Evolutionary conservation across 2,113 vertebrate genomes (phyloP).

Genomic region (Orthonyx spaldingii): DNA sequence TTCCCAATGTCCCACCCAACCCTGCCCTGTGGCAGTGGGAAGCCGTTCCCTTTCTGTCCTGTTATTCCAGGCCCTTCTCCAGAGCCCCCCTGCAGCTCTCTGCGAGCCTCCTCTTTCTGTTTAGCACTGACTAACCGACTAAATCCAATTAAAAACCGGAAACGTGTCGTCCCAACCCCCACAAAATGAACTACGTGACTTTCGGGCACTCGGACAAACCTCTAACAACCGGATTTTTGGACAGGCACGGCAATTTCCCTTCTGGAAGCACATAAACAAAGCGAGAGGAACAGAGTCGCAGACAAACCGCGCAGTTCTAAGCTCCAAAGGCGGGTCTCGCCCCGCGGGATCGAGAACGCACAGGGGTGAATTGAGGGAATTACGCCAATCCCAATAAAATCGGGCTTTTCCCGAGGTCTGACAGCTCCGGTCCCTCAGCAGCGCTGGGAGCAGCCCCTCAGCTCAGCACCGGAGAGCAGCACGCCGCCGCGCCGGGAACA

Average conservation of each 20-base stretch:
- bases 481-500: not conserved
- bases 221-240: rapidly evolving
- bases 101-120: rapidly evolving
- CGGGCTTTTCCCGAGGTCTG: rapidly evolving
- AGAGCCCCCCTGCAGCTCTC: not conserved
- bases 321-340: not conserved
- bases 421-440: not conserved
- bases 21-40: not conserved
- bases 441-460: not conserved
- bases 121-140: rapidly evolving
- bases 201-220: rapidly evolving
- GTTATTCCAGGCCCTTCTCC: not conserved
- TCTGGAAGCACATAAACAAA: no score
- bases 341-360: rapidly evolving
- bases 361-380: rapidly evolving
- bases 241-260: rapidly evolving
- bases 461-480: not conserved
- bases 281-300: rapidly evolving
- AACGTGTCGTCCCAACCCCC: rapidly evolving
- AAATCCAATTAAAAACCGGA: rapidly evolving
- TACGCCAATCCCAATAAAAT: rapidly evolving
- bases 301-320: rapidly evolving
- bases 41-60: not conserved
- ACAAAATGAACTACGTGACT: rapidly evolving
- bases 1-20: rapidly evolving